Conservation (phyloP, 1,140 invertebrate species). For the Drosophila biarmipes region DNA sequence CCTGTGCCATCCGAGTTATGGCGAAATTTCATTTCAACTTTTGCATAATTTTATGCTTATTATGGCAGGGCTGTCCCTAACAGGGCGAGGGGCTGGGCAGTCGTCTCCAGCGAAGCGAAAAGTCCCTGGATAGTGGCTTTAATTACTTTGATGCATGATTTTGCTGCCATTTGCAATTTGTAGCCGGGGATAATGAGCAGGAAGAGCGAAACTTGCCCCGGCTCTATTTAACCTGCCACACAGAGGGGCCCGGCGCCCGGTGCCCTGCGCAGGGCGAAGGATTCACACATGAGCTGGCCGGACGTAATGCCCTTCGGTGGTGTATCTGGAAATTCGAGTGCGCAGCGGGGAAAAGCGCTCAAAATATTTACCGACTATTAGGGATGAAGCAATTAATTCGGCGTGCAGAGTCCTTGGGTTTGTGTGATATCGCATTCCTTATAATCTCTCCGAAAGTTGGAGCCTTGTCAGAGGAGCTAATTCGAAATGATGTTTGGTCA, state of each 20-base stretch:
- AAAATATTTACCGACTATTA: neutral
- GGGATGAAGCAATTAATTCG: neutral
- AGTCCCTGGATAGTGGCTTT: slow-evolving; percentile 71
- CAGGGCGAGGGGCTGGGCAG: neutral
- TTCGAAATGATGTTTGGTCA: too few species aligned
- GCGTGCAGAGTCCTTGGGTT: neutral
- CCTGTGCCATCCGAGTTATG: slow-evolving; percentile 61
- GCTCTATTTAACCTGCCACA: slow-evolving; percentile 51
- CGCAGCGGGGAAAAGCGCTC: neutral
- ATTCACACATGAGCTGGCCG: slow-evolving; percentile 8
- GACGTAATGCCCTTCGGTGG: neutral
- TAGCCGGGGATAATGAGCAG: slow-evolving; percentile 60
- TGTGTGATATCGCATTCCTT: neutral
- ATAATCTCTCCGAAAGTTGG: neutral
- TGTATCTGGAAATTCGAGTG: slow-evolving; percentile 6
- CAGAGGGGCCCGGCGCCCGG: neutral
- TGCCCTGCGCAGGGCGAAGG: neutral
- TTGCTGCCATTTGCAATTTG: slow-evolving; percentile 77
- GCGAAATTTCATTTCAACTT: slow-evolving; percentile 78
- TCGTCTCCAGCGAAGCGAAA: slow-evolving; percentile 53
- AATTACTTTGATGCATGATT: slow-evolving; percentile 82
- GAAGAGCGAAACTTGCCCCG: slow-evolving; percentile 14
- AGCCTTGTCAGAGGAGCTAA: too few species aligned
- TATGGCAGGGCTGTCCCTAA: slow-evolving; percentile 40
- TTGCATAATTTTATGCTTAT: slow-evolving; percentile 81